Conservation (phyloP, 2,113 vertebrate species). For the Eudyptes chrysolophus region DNA sequence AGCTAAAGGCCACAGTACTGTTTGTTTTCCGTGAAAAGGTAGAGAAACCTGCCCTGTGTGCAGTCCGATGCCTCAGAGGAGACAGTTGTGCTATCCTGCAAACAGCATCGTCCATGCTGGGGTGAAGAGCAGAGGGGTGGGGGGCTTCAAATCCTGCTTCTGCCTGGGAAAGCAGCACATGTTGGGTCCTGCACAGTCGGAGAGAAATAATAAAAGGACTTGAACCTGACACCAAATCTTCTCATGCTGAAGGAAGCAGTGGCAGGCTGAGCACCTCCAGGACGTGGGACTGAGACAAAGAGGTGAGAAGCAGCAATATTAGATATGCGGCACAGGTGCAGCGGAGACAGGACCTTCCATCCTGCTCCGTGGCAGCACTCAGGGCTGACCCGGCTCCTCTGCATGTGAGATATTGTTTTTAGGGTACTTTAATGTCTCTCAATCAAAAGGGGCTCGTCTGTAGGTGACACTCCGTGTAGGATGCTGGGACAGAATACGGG, state of each 20-base stretch:
- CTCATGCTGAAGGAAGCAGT: neutral
- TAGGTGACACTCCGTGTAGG: neutral
- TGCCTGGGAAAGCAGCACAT: neutral
- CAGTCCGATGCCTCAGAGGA: neutral
- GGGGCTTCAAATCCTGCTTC: neutral
- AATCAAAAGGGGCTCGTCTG: neutral
- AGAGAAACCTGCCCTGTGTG: neutral
- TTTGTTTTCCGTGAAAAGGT: neutral
- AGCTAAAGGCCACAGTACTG: neutral
- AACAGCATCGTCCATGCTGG: neutral
- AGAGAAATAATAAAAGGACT: neutral
- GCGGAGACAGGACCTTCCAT: neutral
- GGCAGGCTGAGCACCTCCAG: neutral
- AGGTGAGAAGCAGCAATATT: neutral
- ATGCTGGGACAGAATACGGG: neutral
- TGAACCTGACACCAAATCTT: neutral
- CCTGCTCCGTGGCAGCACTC: rapidly evolving
- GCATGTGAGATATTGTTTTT: neutral
- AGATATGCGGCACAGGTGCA: too few relatives aligned
- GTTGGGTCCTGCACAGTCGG: neutral
- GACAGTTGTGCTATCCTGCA: neutral
- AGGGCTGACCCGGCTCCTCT: neutral
- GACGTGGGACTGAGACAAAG: neutral
- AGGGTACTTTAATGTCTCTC: neutral
- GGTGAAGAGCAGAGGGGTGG: neutral